Evolutionary conservation across 1,140 invertebrate species (phyloP), one percentile per base, ranked within the genome.

Genomic region (Drosophila chauvacae): DNA sequence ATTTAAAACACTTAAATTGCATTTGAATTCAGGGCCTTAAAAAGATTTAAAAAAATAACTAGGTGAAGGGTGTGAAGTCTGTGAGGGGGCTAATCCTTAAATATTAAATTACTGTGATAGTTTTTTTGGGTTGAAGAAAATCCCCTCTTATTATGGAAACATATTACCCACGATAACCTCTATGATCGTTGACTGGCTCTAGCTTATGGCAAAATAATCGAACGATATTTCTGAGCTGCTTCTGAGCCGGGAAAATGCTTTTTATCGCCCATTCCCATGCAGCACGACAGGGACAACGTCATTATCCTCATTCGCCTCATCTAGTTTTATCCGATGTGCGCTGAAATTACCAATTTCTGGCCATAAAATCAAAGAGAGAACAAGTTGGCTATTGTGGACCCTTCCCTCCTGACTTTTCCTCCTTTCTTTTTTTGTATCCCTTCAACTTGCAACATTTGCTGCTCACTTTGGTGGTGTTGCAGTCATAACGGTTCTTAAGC

Each of bases 191-290:
- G 50, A 77, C 56, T 83, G 81, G 74, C 81, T 84, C 55, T 69
- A 72, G 75, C 75, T 56, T 64, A 81, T 82, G 64, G 86, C 59
- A 69, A 87, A 77, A 80, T 87, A 87, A 87, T 87, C 80, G 77
- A 70, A 72, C 83, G 63, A 87, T 87, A 80, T 88, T 77, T 74
- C 60, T 76, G 81, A 87, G 85, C 81, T 88, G 68, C 85, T 80
- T 80, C 66, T 81, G 69, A 88, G 74, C 85, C 74, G 71, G 69
- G 55, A 71, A 87, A 69, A 88, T 90, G 85, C 74, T 66, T 85
- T 90, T 90, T 90, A 90, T 90, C 63, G 75, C 77, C 85, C 78
- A 90, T 90, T 90, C 78, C 75, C 81, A 90, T 90, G 85, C 85
- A 79, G 80, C 68, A 71, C 37, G 65, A 66, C 70, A 37, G 77